A percentile compares a stretch with the other conserved stretches of the same genome.
Evolutionary conservation across 2,888 invertebrate genomes (phyloP).

Genomic region (Xylocampa areola): DNA sequence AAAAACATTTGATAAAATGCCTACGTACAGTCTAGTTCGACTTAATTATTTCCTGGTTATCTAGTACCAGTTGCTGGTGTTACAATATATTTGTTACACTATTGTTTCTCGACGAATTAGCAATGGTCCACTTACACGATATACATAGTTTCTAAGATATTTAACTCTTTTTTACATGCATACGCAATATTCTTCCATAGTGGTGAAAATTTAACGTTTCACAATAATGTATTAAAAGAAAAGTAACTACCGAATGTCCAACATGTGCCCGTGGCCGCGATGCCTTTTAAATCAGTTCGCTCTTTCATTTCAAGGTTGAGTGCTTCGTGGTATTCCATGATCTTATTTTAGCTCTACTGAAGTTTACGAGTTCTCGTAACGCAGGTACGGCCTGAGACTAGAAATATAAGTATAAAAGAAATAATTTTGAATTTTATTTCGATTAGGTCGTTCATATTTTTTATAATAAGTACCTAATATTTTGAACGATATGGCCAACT

Average conservation of each 20-base stretch:
- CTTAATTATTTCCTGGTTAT: constrained; percentile 50
- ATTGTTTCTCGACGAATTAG: constrained; percentile 12
- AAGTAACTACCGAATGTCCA: constrained; percentile 4
- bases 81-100: constrained; percentile 21
- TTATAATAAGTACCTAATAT: no score
- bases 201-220: no score
- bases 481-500: no score
- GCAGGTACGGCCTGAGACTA: constrained; percentile 16
- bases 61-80: constrained; percentile 33
- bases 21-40: constrained; percentile 22
- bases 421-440: neutral
- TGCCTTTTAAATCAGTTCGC: constrained; percentile 40
- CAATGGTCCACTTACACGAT: neutral
- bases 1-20: constrained; percentile 54
- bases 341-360: constrained; percentile 63
- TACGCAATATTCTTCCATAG: no score
- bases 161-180: no score
- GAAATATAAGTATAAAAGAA: constrained; percentile 10
- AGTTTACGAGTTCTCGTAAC: constrained; percentile 55
- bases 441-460: no score
- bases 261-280: constrained; percentile 15
- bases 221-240: neutral
- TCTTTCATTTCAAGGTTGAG: constrained; percentile 62
- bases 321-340: constrained; percentile 60
- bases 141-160: neutral